A percentile compares a stretch with the other conserved stretches of the same genome.
Conservation (phyloP, 2,113 vertebrate species). For the Spermophilus dauricus region DNA sequence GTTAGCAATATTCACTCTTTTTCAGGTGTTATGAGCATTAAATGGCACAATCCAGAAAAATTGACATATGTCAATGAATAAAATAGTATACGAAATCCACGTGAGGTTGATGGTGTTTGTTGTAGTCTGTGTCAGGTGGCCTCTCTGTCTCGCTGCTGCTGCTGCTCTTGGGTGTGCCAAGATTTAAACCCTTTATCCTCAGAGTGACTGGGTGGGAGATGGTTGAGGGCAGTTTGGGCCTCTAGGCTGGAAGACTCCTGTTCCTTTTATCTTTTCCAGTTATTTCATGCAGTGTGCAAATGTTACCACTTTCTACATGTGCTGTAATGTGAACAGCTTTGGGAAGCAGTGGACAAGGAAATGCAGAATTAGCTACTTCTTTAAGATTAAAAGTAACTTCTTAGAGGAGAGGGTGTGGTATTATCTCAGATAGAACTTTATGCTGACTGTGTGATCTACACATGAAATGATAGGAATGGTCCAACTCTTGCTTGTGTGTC, state of each 20-base stretch:
- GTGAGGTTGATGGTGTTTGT: not conserved
- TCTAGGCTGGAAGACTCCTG: not conserved
- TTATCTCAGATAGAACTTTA: not conserved
- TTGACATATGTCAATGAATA: not conserved
- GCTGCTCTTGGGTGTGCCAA: not conserved
- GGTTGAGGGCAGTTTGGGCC: not conserved
- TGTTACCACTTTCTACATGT: not conserved
- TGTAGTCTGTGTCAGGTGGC: not conserved
- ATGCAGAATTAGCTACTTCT: not conserved
- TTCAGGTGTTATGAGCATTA: not conserved
- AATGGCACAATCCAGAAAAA: constrained; percentile 14
- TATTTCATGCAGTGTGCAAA: not conserved
- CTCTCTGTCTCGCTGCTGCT: not conserved
- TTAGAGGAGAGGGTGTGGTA: not conserved
- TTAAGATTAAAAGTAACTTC: not conserved
- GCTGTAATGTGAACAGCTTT: not conserved
- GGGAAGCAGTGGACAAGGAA: not conserved
- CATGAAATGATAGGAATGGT: rapidly evolving
- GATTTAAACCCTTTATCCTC: not conserved
- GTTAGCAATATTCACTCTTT: not conserved
- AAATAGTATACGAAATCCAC: not conserved
- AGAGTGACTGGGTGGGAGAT: not conserved
- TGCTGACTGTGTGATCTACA: not conserved
- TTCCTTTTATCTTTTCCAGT: not conserved
- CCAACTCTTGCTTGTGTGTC: constrained; percentile 59